Percentiles rank a stretch among this genome's conserved stretches.
phyloP scores from a whole-genome alignment of 64 coral and sea anemone genomes.

The Trachythela sp. region DNA sequence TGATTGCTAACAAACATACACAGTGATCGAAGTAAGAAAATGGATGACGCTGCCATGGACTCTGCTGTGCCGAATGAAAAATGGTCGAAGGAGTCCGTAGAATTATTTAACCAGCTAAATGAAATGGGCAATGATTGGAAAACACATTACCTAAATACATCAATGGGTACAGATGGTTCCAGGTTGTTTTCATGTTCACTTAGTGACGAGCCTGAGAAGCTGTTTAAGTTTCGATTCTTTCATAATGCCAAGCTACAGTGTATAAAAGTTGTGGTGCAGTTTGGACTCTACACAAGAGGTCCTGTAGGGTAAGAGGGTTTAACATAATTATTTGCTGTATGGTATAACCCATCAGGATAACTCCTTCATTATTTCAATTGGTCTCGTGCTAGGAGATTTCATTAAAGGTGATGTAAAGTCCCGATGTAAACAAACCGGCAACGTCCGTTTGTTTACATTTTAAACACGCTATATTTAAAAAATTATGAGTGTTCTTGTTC shows the following conservation, averaged over 20 bases:
- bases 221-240: slow-evolving; percentile 76
- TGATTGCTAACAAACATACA: too few species aligned
- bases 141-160: background rate
- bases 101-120: slow-evolving; percentile 55
- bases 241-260: slow-evolving; percentile 53
- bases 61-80: background rate
- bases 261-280: slow-evolving; percentile 73
- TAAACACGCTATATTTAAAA: too few species aligned
- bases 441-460: too few species aligned
- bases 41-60: too few species aligned
- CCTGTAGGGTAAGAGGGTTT: slow-evolving; percentile 61
- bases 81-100: slow-evolving; percentile 29
- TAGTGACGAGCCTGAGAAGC: slow-evolving; percentile 56
- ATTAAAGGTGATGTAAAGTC: too few species aligned
- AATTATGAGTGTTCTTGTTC: too few species aligned
- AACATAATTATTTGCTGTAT: background rate
- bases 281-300: slow-evolving; percentile 72
- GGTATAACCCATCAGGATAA: background rate
- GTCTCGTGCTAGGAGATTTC: too few species aligned
- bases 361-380: too few species aligned
- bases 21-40: too few species aligned
- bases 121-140: slow-evolving; percentile 54
- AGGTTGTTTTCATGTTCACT: slow-evolving; percentile 63
- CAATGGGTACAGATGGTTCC: slow-evolving; percentile 29
- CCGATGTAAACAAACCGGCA: too few species aligned